These are phyloP conservation scores for Camponotus pennsylvanicus DNA, from an alignment of 1,140 invertebrate species.

Conservation along the genomic window DNA sequence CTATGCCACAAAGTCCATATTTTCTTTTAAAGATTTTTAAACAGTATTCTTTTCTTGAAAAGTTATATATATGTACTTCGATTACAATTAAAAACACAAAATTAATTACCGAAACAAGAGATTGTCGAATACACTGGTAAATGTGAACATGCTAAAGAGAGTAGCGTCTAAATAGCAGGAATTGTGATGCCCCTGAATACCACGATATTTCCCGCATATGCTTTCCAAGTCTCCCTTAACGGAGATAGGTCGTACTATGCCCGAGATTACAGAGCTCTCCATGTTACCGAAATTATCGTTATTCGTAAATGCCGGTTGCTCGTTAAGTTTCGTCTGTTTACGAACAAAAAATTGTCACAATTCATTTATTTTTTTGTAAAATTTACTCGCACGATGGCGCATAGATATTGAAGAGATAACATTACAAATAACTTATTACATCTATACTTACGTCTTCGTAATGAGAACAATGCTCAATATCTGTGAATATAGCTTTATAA, in stretches of 20 bases:
- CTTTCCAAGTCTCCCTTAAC: conserved; percentile 89
- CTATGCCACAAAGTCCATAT: conserved; percentile 23
- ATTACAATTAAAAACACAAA: neutral
- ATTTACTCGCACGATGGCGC: conserved; percentile 38
- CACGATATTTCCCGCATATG: conserved; percentile 92
- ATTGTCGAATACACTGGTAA: conserved; percentile 97
- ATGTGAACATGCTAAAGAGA: conserved; percentile 98
- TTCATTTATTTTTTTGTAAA: conserved; percentile 71
- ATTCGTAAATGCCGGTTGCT: conserved; percentile 65
- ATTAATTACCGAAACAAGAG: conserved; percentile 91
- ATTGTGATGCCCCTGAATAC: conserved; percentile 99
- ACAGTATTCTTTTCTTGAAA: conserved; percentile 1
- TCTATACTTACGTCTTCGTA: conserved; percentile 92
- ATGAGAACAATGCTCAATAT: conserved; percentile 91
- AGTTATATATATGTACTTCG: conserved; percentile 25
- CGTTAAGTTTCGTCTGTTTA: conserved; percentile 71
- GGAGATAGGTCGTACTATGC: conserved; percentile 92
- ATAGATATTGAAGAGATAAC: conserved; percentile 65
- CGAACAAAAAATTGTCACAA: conserved; percentile 48
- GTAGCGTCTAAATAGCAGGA: conserved; percentile 99
- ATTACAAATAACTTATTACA: conserved; percentile 77
- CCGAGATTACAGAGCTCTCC: conserved; percentile 92
- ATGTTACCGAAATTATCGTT: conserved; percentile 86
- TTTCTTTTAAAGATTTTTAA: conserved; percentile 33
- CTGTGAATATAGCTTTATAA: conserved; percentile 92